Evolutionary conservation across 2,797 vertebrate genomes (phyloP).

Genomic region (Fundulus diaphanus): DNA sequence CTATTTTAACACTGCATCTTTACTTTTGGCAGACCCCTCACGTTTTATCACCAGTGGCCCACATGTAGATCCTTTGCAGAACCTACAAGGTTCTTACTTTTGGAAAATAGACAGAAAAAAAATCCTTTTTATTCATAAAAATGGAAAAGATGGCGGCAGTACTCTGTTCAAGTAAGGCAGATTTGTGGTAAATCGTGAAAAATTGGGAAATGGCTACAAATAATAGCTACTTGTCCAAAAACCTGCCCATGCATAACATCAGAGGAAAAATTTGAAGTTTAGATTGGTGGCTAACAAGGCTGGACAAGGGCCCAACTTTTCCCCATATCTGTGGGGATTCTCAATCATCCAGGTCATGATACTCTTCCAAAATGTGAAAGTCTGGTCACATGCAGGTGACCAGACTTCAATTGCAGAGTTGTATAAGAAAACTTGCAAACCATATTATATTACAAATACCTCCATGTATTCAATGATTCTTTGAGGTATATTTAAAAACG

Average conservation of each 20-base stretch:
- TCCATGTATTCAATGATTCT: neutral
- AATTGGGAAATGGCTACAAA: neutral
- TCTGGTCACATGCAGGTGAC: neutral
- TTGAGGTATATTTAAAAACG: neutral
- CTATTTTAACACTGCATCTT: neutral
- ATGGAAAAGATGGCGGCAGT: neutral
- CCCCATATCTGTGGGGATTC: neutral
- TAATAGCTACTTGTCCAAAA: neutral
- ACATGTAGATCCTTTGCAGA: neutral
- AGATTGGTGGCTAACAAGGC: neutral
- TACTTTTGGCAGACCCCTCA: neutral
- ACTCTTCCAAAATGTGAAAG: neutral
- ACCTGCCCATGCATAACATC: neutral
- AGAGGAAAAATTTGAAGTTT: neutral
- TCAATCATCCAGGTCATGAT: neutral
- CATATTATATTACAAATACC: neutral
- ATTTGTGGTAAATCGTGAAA: neutral
- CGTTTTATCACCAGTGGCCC: neutral
- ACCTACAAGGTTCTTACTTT: neutral
- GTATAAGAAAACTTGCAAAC: neutral
- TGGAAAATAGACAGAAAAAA: neutral
- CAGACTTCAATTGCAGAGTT: neutral
- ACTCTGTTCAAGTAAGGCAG: neutral
- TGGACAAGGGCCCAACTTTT: neutral
- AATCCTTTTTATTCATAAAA: neutral